phyloP scores from a whole-genome alignment of 2,888 invertebrate species.

The Chorisops tibialis region DNA sequence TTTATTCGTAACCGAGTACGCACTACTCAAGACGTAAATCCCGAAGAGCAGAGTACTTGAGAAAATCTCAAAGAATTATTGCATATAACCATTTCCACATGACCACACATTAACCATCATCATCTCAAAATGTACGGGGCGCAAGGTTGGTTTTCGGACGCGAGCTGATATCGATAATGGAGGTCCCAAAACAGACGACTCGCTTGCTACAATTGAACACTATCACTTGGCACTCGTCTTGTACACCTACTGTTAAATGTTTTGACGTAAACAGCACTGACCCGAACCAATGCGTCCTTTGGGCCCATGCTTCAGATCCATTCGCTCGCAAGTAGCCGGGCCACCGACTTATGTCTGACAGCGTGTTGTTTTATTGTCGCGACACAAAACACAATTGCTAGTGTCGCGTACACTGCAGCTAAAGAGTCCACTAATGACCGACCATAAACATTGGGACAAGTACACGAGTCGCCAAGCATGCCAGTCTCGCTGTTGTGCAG shows the following conservation, averaged over 20 bases:
- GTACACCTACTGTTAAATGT: neutral
- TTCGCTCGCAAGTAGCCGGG: slow-evolving; percentile 15
- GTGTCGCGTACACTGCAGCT: neutral
- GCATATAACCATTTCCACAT: slow-evolving; percentile 28
- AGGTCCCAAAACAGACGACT: slow-evolving; percentile 11
- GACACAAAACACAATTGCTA: slow-evolving; percentile 14
- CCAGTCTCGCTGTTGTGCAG: neutral
- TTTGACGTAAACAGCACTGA: slow-evolving; percentile 7
- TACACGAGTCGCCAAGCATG: neutral
- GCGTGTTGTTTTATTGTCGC: slow-evolving; percentile 24
- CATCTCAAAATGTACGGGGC: neutral
- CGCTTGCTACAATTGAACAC: too few species aligned
- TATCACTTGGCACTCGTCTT: too few species aligned
- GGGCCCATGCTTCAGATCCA: too few species aligned
- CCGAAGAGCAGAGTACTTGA: slow-evolving; percentile 17
- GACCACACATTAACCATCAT: slow-evolving; percentile 29
- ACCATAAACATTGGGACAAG: slow-evolving; percentile 15
- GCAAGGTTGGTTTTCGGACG: slow-evolving; percentile 8
- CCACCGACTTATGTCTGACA: slow-evolving; percentile 11
- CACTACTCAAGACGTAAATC: slow-evolving; percentile 2
- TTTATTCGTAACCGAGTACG: slow-evolving; percentile 1
- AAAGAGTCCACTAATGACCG: slow-evolving; percentile 14
- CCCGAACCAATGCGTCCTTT: slow-evolving; percentile 5
- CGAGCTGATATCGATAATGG: neutral
- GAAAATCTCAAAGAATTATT: slow-evolving; percentile 23